Percentiles rank a stretch among this genome's conserved stretches.
Conservation (phyloP, 2,797 vertebrate species). For the Ptychobarbus kaznakovi region DNA sequence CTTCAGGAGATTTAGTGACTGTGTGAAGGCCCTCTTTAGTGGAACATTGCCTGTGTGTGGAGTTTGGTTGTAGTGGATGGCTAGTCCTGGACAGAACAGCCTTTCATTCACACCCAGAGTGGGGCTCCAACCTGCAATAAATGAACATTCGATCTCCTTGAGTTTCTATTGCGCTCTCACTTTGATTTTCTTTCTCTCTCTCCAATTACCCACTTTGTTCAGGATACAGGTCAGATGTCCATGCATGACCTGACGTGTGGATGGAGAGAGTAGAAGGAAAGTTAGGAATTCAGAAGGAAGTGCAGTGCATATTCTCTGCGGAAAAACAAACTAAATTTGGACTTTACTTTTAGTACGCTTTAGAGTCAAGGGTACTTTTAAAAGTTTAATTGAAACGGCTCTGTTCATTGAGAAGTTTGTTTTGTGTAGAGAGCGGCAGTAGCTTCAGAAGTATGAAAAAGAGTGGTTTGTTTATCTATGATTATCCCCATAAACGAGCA, state of each 20-base stretch:
- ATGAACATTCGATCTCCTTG: conserved; percentile 97
- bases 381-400: conserved; percentile 11
- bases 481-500: conserved; percentile 72
- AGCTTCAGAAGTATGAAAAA: conserved; percentile 66
- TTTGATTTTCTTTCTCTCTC: conserved; percentile 87
- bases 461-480: conserved; percentile 71
- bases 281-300: conserved; percentile 23
- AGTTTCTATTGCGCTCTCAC: conserved; percentile 87
- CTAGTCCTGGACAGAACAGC: conserved; percentile 88
- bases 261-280: conserved; percentile 48
- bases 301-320: not conserved
- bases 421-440: not conserved
- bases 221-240: conserved; percentile 86
- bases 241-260: conserved; percentile 79
- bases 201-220: conserved; percentile 88
- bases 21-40: conserved; percentile 53
- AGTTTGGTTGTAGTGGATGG: conserved; percentile 75
- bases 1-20: conserved; percentile 49
- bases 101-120: conserved; percentile 90
- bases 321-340: not conserved
- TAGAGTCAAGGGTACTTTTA: not conserved
- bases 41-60: conserved; percentile 65
- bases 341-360: conserved; percentile 13
- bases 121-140: conserved; percentile 91
- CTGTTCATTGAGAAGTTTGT: not conserved